A percentile compares a stretch with the other conserved stretches of the same genome.
Evolutionary conservation across 2,113 vertebrate genomes (phyloP).

Genomic region (Scopus umbretta): DNA sequence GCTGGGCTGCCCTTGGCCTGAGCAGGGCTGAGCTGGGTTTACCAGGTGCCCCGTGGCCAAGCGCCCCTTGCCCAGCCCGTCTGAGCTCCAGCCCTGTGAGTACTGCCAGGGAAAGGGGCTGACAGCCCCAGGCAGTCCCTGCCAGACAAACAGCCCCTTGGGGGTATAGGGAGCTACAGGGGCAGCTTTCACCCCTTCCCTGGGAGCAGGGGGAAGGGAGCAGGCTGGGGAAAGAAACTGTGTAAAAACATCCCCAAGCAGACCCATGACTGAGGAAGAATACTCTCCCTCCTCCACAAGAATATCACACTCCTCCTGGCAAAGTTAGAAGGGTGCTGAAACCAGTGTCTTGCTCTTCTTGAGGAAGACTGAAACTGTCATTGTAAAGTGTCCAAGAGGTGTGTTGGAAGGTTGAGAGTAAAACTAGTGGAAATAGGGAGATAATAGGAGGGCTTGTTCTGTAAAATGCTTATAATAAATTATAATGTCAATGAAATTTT

Average conservation of each 20-base stretch:
- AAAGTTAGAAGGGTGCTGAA: neutral
- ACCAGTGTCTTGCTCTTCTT: neutral
- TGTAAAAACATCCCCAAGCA: neutral
- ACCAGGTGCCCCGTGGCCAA: accelerated
- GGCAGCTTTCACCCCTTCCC: neutral
- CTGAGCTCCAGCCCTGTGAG: neutral
- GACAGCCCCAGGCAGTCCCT: neutral
- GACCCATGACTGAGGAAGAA: neutral
- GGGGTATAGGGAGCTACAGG: accelerated
- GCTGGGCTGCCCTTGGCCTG: neutral
- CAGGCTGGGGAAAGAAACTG: too few species aligned
- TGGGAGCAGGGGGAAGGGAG: neutral
- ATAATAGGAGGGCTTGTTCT: accelerated
- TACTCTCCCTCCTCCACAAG: accelerated
- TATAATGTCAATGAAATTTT: neutral
- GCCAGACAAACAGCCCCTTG: accelerated
- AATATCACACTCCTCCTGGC: neutral
- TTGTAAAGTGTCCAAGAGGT: neutral
- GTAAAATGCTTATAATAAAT: neutral
- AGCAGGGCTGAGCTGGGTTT: neutral
- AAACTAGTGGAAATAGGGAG: neutral
- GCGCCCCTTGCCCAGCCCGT: neutral
- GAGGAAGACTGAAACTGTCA: neutral
- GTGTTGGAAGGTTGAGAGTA: neutral
- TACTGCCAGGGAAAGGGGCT: accelerated